A percentile compares a stretch with the other conserved stretches of the same genome.
phyloP scores from a whole-genome alignment of 2,888 invertebrate genomes.

The Coremacera marginata region DNA sequence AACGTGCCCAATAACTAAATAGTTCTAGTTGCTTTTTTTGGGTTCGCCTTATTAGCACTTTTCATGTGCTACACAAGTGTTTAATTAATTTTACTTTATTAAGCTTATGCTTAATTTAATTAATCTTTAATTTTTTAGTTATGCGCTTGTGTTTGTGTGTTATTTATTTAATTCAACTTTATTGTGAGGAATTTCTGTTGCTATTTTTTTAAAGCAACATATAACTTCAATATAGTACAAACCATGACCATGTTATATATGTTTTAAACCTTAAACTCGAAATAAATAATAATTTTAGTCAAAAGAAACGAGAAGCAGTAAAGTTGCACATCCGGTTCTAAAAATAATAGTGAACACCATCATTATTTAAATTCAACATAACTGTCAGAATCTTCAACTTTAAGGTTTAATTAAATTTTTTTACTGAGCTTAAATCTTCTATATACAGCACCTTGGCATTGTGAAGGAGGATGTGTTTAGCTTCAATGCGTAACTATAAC shows the following conservation, averaged over 20 bases:
- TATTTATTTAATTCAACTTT: neutral
- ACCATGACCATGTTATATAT: no score
- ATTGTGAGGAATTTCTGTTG: slow-evolving; percentile 41
- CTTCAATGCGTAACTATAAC: neutral
- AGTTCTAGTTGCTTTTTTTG: neutral
- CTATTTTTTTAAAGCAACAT: neutral
- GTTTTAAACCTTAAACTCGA: no score
- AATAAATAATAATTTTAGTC: no score
- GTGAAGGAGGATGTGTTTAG: neutral
- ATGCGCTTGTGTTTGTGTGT: neutral
- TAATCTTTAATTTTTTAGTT: neutral
- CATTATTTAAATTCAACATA: no score
- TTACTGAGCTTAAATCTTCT: neutral
- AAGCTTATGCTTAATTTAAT: neutral
- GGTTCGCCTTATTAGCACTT: neutral
- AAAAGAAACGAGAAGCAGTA: neutral
- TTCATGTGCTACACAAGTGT: neutral
- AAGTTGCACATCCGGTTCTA: neutral
- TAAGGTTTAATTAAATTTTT: no score
- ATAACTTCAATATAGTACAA: neutral
- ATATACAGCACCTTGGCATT: neutral
- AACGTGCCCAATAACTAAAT: neutral
- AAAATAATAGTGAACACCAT: no score
- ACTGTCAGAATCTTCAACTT: no score
- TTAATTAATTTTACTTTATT: neutral